Conservation (phyloP, 2,113 vertebrate genomes). For the Scomber colias region DNA sequence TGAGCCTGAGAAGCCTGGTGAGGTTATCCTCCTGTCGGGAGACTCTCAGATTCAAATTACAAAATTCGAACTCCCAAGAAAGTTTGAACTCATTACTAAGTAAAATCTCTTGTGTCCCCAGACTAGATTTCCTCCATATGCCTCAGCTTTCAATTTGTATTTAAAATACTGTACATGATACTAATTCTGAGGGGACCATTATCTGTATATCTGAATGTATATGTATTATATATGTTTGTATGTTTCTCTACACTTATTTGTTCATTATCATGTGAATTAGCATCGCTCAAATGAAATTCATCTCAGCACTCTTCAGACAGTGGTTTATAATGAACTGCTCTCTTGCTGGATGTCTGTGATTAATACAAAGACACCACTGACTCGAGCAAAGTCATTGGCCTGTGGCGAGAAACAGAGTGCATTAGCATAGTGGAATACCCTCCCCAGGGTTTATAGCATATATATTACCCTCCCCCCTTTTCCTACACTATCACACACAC, state of each 20-base stretch:
- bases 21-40: too few relatives aligned
- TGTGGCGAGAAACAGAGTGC: constrained; percentile 10
- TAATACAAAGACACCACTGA: constrained; percentile 2
- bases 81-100: too few relatives aligned
- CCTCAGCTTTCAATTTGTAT: not conserved
- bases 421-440: constrained; percentile 27
- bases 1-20: too few relatives aligned
- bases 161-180: too few relatives aligned
- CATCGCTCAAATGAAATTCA: not conserved
- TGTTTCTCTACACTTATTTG: not conserved
- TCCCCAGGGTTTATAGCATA: constrained; percentile 19
- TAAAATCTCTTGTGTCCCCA: too few relatives aligned
- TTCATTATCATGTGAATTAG: not conserved
- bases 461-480: constrained; percentile 22
- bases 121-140: too few relatives aligned
- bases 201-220: not conserved
- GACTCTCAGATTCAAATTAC: too few relatives aligned
- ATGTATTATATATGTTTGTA: not conserved
- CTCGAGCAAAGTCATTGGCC: constrained; percentile 9
- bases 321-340: not conserved
- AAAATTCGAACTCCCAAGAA: too few relatives aligned
- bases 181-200: not conserved
- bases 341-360: constrained; percentile 40
- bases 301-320: not conserved
- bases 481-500: not conserved